phyloP scores from a whole-genome alignment of 2,113 vertebrate genomes.

The Hystrix cristata region DNA sequence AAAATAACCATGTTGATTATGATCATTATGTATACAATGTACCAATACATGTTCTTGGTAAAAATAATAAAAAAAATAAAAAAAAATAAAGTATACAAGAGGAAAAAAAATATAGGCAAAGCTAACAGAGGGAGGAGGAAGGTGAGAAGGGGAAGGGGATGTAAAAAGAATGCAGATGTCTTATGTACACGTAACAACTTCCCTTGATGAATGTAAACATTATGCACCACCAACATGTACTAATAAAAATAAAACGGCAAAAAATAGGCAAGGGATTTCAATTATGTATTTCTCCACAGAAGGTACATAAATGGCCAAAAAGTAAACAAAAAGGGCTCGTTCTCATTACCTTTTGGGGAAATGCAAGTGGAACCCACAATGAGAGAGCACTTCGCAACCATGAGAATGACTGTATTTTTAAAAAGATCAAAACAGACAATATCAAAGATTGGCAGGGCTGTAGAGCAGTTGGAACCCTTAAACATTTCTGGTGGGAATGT shows the following conservation, averaged over 20 bases:
- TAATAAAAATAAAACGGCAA: not conserved
- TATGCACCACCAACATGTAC: too few species aligned
- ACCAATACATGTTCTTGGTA: too few species aligned
- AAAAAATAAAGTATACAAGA: too few species aligned
- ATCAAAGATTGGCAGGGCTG: not conserved
- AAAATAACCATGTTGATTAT: too few species aligned
- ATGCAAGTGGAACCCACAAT: not conserved
- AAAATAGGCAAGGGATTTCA: not conserved
- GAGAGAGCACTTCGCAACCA: not conserved
- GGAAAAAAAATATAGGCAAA: not conserved
- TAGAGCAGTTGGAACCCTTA: not conserved
- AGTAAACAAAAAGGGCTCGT: conserved; percentile 1
- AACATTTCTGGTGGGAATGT: not conserved
- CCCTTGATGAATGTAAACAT: too few species aligned
- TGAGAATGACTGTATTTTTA: not conserved
- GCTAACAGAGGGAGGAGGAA: not conserved
- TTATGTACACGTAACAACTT: not conserved
- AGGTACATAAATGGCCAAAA: not conserved
- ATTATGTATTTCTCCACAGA: not conserved
- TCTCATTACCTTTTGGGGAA: conserved; percentile 25
- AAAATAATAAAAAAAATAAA: too few species aligned
- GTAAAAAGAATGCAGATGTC: not conserved
- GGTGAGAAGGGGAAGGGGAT: not conserved
- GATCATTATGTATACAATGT: too few species aligned
- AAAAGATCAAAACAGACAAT: not conserved